A percentile compares a stretch with the other conserved stretches of the same genome.
These are phyloP conservation scores for Melinopterus prodromus DNA, from an alignment of 2,888 invertebrate species.

Conservation along the genomic window DNA sequence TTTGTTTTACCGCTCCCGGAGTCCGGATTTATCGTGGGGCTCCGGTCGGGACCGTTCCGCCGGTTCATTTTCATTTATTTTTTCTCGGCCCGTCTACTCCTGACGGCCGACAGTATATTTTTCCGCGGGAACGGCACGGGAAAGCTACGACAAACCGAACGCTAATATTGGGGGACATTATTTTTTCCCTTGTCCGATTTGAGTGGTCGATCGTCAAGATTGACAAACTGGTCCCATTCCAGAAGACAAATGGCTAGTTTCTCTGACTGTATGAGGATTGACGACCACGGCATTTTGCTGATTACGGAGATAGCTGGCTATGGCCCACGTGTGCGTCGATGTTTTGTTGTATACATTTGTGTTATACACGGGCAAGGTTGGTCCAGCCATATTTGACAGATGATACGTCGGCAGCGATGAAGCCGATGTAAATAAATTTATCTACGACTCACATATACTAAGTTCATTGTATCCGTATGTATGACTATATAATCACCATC, in stretches of 20 bases:
- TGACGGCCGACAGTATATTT: neutral
- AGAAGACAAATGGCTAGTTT: slow-evolving; percentile 4
- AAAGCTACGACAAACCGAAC: slow-evolving; percentile 4
- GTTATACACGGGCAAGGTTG: no score
- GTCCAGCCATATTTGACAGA: no score
- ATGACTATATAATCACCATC: no score
- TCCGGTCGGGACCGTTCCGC: neutral
- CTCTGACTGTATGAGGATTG: neutral
- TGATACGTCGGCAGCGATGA: no score
- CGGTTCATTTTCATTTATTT: slow-evolving; percentile 4
- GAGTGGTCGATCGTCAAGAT: neutral
- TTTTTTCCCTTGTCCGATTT: slow-evolving; percentile 4
- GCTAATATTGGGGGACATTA: neutral
- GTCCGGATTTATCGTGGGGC: neutral
- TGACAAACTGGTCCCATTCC: neutral
- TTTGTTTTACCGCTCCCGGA: slow-evolving; percentile 4
- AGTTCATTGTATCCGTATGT: no score
- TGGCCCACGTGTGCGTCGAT: no score
- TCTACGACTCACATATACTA: no score
- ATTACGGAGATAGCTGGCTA: no score
- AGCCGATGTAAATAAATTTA: no score
- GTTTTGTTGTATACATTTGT: no score
- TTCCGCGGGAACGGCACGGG: neutral
- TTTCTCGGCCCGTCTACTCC: slow-evolving; percentile 4
- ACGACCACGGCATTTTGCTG: neutral